phyloP scores from a whole-genome alignment of 2,888 invertebrate species.

The Caenorhabditis sp. region DNA sequence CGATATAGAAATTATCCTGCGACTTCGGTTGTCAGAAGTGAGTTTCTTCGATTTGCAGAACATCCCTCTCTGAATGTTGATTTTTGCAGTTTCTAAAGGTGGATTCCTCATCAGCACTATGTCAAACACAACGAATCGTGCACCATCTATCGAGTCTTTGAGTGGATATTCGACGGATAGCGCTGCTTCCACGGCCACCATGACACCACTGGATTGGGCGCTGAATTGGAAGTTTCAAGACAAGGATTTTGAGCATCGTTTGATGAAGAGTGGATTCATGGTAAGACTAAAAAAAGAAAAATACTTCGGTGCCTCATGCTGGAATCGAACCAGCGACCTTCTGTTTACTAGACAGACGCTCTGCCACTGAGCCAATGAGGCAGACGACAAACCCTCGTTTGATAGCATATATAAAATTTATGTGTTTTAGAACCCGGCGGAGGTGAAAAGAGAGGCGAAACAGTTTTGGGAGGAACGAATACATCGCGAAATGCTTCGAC shows the following conservation, averaged over 20 bases:
- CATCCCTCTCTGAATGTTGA: not conserved
- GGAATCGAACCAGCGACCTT: conserved; percentile 69
- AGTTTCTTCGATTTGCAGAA: not conserved
- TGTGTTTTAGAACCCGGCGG: not conserved
- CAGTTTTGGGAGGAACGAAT: not conserved
- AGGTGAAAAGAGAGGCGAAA: not conserved
- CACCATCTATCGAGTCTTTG: conserved; percentile 15
- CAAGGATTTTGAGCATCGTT: conserved; percentile 22
- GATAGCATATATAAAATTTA: not conserved
- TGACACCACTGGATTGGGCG: conserved; percentile 29
- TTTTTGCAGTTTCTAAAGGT: not conserved
- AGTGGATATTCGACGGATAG: conserved; percentile 35
- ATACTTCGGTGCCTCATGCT: conserved; percentile 42
- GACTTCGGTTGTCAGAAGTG: conserved; percentile 15
- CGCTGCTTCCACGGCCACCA: conserved; percentile 10
- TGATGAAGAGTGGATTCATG: conserved; percentile 3
- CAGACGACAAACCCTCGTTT: not conserved
- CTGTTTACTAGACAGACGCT: conserved; percentile 67
- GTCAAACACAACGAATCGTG: conserved; percentile 8
- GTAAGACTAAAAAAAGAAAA: not conserved
- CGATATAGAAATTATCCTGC: conserved; percentile 25
- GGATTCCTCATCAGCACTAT: conserved; percentile 8
- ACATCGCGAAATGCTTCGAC: not conserved
- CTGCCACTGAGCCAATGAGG: conserved; percentile 7
- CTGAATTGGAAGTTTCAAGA: conserved; percentile 19